Base-by-base conservation (phyloP, 2,888 invertebrate species). In the Andrena trimmerana region DNA sequence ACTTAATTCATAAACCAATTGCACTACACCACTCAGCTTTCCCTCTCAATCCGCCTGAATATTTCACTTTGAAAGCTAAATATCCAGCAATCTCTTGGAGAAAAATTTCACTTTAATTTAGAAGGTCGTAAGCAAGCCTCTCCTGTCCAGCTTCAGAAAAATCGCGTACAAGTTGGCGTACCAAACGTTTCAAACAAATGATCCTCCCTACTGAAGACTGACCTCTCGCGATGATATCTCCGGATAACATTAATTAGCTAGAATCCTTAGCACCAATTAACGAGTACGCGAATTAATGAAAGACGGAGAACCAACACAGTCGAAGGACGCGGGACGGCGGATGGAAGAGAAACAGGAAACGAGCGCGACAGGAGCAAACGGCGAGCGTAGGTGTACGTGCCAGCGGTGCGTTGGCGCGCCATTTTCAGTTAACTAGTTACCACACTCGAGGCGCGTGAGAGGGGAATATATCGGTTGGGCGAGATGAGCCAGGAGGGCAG, bases 401-500 rank as follows among this genome's bases (percentile, higher is more conserved):
- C 31, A 63, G 73, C 69, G 68, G 66, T 42, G 59, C 52, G 52
- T 73, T 54, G 71, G 74, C 36, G 63, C 74, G 68, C 70, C 76
- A 76, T 72, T 84, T 84, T 69, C 78, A 83, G 66, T 72, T 67
- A 73, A 79, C 72, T 68, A 74, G 81, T 78, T 85, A 84, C 71
- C 75, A 69, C 69, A 68, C 66, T 71, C 71, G 71, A 77, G 63
- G 52, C 48, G 27, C 70, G 62, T 36, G 71, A 29, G 62, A 54
- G 27, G 63, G n/a, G 24, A 36, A 50, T 36, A 70, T 36, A 29
- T 59, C 27, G 13, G 27, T n/a, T 13, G n/a, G 29, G 36, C 24
- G 66, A 52, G 67, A 54, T 77, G 78, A 33, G 83, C 80, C 65
- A 2, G 63, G 76, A 57, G 86, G 85, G 86, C 81, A 84, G 88